A percentile compares a stretch with the other conserved stretches of the same genome.
phyloP scores from a whole-genome alignment of 2,113 vertebrate species.

The Sphaerodactylus townsendi region DNA sequence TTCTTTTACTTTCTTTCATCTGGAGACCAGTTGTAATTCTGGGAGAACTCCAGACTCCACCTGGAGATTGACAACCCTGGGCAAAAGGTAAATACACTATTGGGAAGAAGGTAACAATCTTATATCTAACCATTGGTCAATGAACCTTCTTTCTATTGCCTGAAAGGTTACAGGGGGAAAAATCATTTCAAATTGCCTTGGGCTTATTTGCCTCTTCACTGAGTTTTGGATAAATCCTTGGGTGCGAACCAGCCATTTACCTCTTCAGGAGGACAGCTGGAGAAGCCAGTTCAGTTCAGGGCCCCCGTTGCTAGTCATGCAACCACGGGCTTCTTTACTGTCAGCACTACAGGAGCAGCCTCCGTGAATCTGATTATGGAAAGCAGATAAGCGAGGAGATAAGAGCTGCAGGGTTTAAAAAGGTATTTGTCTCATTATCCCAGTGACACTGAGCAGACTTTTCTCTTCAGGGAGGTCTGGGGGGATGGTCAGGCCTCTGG shows the following conservation, averaged over 20 bases:
- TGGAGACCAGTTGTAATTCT: too few relatives aligned
- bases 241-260: background rate
- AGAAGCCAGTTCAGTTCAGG: background rate
- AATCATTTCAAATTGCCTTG: constrained; percentile 11
- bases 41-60: too few relatives aligned
- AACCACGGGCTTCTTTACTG: constrained; percentile 7
- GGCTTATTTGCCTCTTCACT: rapidly evolving
- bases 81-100: background rate
- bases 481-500: constrained; percentile 35
- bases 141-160: background rate
- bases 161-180: constrained; percentile 14
- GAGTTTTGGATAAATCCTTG: constrained; percentile 14
- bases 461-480: constrained; percentile 57
- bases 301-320: constrained; percentile 10
- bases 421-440: constrained; percentile 67
- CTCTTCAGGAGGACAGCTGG: constrained; percentile 24
- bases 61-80: too few relatives aligned
- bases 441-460: constrained; percentile 63
- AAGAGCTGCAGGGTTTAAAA: constrained; percentile 63
- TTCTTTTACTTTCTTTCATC: too few relatives aligned
- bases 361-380: constrained; percentile 65
- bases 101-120: background rate
- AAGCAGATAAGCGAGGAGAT: constrained; percentile 61
- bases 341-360: background rate
- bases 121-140: background rate